Conservation (phyloP, 2,888 invertebrate genomes). For the Leucoptera coffeella region DNA sequence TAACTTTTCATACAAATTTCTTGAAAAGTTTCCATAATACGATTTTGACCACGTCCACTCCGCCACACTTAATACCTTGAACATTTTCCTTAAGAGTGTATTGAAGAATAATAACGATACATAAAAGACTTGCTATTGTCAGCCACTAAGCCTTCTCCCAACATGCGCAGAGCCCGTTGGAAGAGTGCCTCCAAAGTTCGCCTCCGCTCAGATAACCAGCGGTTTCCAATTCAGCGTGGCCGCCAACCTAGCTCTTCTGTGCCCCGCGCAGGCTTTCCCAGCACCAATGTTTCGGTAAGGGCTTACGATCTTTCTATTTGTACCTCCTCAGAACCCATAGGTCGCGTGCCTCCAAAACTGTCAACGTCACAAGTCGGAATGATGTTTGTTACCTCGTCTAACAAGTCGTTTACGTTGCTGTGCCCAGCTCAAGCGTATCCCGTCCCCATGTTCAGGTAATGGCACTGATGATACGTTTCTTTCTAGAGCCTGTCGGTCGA, state of each 20-base stretch:
- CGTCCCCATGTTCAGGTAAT: conserved; percentile 44
- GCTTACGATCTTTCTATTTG: conserved; percentile 6
- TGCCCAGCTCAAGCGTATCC: conserved; percentile 67
- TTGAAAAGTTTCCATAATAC: no score
- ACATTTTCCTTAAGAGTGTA: no score
- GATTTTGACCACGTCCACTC: no score
- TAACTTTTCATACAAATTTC: no score
- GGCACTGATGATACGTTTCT: conserved; percentile 11
- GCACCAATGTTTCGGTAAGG: conserved; percentile 67
- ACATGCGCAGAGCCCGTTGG: conserved; percentile 62
- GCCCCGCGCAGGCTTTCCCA: conserved; percentile 67
- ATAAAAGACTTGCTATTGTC: no score
- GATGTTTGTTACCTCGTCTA: conserved; percentile 52
- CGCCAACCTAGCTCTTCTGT: conserved; percentile 54
- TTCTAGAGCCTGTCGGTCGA: conserved; percentile 57
- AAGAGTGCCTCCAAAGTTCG: conserved; percentile 59
- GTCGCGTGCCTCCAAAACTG: conserved; percentile 35
- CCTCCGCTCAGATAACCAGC: conserved; percentile 55
- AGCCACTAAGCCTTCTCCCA: conserved; percentile 54
- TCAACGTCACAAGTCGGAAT: conserved; percentile 40
- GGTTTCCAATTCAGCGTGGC: conserved; percentile 53
- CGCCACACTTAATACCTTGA: no score
- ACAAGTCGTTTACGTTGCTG: conserved; percentile 49
- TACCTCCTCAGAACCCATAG: conserved; percentile 31
- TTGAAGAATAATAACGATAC: no score